Conservation (phyloP, 2,113 vertebrate species). For the Mesocricetus auratus region DNA sequence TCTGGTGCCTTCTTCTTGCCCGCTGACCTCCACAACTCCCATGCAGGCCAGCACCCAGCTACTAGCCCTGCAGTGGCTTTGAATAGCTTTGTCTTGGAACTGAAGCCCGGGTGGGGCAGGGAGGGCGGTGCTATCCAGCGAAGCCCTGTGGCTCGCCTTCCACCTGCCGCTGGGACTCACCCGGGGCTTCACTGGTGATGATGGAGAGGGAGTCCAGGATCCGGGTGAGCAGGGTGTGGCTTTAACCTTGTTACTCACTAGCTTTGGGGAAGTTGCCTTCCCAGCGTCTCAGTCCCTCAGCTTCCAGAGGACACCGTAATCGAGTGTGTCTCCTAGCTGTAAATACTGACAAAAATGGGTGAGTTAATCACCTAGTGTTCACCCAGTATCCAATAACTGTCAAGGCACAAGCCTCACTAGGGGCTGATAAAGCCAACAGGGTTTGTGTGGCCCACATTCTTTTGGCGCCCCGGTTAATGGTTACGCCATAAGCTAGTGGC, state of each 20-base stretch:
- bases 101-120: neutral
- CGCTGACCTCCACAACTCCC: neutral
- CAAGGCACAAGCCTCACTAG: neutral
- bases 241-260: neutral
- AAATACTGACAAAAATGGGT: neutral
- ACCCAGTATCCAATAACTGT: neutral
- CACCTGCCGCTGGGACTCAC: neutral
- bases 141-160: neutral
- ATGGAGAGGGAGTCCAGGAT: neutral
- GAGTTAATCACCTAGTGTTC: neutral
- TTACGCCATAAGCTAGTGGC: neutral
- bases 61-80: neutral
- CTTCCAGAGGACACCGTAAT: neutral
- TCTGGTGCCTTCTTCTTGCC: neutral
- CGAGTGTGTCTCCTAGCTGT: neutral
- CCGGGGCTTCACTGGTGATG: neutral
- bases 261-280: neutral
- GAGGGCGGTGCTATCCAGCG: neutral
- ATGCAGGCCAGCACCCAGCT: neutral
- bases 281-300: neutral
- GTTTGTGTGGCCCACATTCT: neutral
- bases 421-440: neutral
- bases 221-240: neutral
- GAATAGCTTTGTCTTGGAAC: neutral
- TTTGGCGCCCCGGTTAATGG: neutral